Conservation (phyloP, 2,797 vertebrate genomes). For the Ctenosaura bakeri region DNA sequence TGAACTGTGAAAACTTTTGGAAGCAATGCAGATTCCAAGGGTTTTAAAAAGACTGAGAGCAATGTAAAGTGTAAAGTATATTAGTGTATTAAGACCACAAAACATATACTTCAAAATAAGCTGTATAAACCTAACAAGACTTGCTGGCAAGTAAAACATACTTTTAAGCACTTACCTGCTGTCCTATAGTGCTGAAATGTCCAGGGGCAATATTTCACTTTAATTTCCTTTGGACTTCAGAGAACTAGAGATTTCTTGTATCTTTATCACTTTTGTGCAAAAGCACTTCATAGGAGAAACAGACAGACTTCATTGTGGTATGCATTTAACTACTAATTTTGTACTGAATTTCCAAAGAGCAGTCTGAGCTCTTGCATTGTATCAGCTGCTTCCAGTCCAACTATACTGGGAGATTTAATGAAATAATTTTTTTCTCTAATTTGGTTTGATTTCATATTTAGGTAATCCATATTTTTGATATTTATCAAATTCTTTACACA, state of each 20-base stretch:
- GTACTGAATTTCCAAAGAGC: background rate
- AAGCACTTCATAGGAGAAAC: background rate
- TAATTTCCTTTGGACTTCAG: background rate
- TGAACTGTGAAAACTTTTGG: slow-evolving; percentile 48
- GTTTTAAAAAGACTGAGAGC: background rate
- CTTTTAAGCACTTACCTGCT: background rate
- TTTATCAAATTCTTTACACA: slow-evolving; percentile 27
- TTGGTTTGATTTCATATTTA: background rate
- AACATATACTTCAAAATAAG: background rate
- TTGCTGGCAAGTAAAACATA: slow-evolving; percentile 3
- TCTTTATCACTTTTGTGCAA: background rate
- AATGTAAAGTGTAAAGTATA: too few species aligned
- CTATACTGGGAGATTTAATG: slow-evolving; percentile 9
- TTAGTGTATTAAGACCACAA: background rate
- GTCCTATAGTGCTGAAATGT: background rate
- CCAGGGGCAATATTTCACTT: background rate
- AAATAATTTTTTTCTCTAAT: background rate
- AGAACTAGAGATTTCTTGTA: background rate
- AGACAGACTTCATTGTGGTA: background rate
- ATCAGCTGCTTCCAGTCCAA: background rate
- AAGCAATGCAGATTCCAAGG: slow-evolving; percentile 39
- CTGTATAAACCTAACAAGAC: background rate
- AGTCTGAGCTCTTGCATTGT: background rate
- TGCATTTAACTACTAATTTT: background rate
- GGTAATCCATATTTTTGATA: background rate